Percentiles rank a stretch among this genome's conserved stretches.
phyloP scores from a whole-genome alignment of 1,140 invertebrate species.

The Drosophila suzukii region DNA sequence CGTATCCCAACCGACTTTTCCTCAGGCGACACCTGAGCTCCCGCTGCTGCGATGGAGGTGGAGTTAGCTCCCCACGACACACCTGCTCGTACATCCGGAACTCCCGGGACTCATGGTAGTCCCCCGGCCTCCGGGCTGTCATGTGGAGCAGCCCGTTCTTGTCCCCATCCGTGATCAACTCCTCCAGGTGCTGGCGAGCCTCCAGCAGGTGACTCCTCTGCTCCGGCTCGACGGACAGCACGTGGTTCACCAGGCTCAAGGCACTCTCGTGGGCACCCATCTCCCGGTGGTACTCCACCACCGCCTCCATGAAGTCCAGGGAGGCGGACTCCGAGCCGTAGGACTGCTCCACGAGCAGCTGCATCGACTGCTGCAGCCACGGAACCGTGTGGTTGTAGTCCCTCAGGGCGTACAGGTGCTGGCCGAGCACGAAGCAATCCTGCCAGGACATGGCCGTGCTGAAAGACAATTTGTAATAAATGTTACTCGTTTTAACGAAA shows the following conservation, averaged over 20 bases:
- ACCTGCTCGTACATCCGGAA: slow-evolving; percentile 91
- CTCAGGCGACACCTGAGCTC: slow-evolving; percentile 87
- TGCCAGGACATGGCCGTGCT: slow-evolving; percentile 89
- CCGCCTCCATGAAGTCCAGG: slow-evolving; percentile 74
- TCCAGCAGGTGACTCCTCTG: slow-evolving; percentile 91
- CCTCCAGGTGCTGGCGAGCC: slow-evolving; percentile 88
- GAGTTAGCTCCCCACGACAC: slow-evolving; percentile 90
- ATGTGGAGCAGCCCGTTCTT: slow-evolving; percentile 65
- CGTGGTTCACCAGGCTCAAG: slow-evolving; percentile 93
- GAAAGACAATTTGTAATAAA: slow-evolving; percentile 1
- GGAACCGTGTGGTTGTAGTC: slow-evolving; percentile 96
- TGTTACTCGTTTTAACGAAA: no score
- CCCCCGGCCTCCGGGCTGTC: slow-evolving; percentile 34
- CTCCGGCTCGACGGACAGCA: slow-evolving; percentile 92
- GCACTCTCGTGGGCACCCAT: slow-evolving; percentile 93
- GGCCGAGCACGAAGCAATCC: slow-evolving; percentile 98
- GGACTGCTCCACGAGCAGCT: slow-evolving; percentile 52
- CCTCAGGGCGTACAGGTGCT: slow-evolving; percentile 95
- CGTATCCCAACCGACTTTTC: slow-evolving; percentile 89
- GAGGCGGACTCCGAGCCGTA: slow-evolving; percentile 51
- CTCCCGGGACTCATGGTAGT: slow-evolving; percentile 68
- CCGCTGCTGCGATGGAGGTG: slow-evolving; percentile 69
- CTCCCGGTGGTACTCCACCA: slow-evolving; percentile 88
- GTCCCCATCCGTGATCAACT: slow-evolving; percentile 60
- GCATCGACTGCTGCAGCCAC: slow-evolving; percentile 95